A percentile compares a stretch with the other conserved stretches of the same genome.
Evolutionary conservation across 2,888 invertebrate species (phyloP).

Genomic region (Tricholauxania praeusta): DNA sequence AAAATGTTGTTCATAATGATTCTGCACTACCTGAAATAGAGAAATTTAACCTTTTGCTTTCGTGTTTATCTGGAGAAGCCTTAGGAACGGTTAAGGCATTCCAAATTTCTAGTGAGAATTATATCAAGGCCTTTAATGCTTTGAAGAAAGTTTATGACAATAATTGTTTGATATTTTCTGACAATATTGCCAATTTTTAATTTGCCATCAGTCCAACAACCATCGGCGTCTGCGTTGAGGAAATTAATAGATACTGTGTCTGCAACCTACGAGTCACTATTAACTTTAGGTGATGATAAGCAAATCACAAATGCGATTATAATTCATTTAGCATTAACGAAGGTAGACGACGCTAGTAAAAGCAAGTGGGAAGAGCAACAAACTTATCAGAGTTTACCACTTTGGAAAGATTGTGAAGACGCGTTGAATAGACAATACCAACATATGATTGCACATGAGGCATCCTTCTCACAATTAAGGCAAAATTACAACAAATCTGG

Average conservation of each 20-base stretch:
- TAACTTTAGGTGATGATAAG: too few relatives aligned
- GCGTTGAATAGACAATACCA: too few relatives aligned
- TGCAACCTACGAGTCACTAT: too few relatives aligned
- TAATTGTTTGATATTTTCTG: slow-evolving; percentile 44
- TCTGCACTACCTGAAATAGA: slow-evolving; percentile 38
- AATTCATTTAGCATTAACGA: too few relatives aligned
- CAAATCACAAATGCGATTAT: too few relatives aligned
- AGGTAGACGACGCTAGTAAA: too few relatives aligned
- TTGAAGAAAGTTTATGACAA: slow-evolving; percentile 43
- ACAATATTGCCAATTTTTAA: slow-evolving; percentile 43
- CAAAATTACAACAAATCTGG: too few relatives aligned
- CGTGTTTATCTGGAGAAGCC: slow-evolving; percentile 44
- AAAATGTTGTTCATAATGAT: slow-evolving; percentile 35
- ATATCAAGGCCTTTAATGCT: slow-evolving; percentile 39
- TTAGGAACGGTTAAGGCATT: slow-evolving; percentile 42
- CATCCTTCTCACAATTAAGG: too few relatives aligned
- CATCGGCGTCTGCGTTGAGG: slow-evolving; percentile 42
- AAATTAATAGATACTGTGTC: slow-evolving; percentile 45
- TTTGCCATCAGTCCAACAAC: slow-evolving; percentile 41
- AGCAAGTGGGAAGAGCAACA: too few relatives aligned
- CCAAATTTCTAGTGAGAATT: slow-evolving; percentile 41
- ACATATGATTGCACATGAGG: too few relatives aligned
- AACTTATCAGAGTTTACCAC: too few relatives aligned
- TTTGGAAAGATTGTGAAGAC: too few relatives aligned
- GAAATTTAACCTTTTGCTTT: slow-evolving; percentile 41